These are phyloP conservation scores for Drosophila triauraria DNA, from an alignment of 1,140 invertebrate genomes.

Conservation along the genomic window DNA sequence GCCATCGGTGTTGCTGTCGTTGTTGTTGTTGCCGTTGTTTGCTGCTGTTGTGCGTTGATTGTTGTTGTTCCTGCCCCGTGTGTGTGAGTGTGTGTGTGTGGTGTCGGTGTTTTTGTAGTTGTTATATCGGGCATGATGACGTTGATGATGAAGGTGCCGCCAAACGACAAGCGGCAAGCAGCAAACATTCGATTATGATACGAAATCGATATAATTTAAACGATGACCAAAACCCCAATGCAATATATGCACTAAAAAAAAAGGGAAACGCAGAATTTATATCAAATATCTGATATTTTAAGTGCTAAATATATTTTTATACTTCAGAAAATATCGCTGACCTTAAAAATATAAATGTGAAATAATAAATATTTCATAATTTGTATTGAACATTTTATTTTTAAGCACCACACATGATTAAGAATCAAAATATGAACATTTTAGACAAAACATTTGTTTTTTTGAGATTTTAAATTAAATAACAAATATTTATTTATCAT, in stretches of 20 bases:
- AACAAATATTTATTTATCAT: too few relatives aligned
- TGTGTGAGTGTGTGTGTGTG: conserved; percentile 16
- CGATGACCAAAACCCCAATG: conserved; percentile 57
- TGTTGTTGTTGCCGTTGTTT: conserved; percentile 46
- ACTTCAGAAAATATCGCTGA: not conserved
- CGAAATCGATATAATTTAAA: conserved; percentile 84
- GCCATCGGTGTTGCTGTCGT: conserved; percentile 70
- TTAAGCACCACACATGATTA: too few relatives aligned
- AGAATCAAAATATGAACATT: too few relatives aligned
- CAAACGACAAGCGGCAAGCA: conserved; percentile 77
- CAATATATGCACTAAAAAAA: not conserved
- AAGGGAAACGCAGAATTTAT: not conserved
- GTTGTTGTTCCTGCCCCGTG: conserved; percentile 55
- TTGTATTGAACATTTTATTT: too few relatives aligned
- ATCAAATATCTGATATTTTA: too few relatives aligned
- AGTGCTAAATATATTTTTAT: not conserved
- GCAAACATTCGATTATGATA: conserved; percentile 84
- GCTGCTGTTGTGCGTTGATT: conserved; percentile 72
- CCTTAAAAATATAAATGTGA: not conserved
- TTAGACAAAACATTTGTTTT: too few relatives aligned
- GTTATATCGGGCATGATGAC: conserved; percentile 67
- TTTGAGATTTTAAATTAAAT: too few relatives aligned
- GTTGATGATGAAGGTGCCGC: conserved; percentile 51
- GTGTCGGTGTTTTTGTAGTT: conserved; percentile 78
- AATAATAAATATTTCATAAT: too few relatives aligned